Evolutionary conservation across 2,888 invertebrate genomes (phyloP), one percentile per base, ranked within the genome.

Genomic region (Folsomia manolachei): DNA sequence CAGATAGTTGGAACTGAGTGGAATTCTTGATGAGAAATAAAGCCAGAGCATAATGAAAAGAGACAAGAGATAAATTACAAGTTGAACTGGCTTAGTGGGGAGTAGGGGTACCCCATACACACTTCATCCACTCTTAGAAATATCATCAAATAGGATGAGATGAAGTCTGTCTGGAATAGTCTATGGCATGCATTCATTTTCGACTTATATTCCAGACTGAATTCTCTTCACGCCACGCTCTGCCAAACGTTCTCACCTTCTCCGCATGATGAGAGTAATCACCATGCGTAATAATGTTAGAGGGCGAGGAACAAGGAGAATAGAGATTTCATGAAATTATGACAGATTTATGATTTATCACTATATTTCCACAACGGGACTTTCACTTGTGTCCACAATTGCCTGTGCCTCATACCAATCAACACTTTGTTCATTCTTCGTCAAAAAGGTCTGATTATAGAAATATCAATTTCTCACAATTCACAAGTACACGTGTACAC

Each of bases 1-100:
- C 39, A 39, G 39, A 67, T 53, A 24, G 67, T 67, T 52, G 53
- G 67, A 71, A 71, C 51, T 71, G 71, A 56, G 64, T 68, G 61
- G 69, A 69, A 69, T 61, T 64, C 52, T 69, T 69, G 69, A 63
- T 63, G 69, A 69, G 69, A 61, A 62, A 27, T 69, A 69, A 69
- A 69, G 27, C 60, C 60, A 60, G 26, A 9, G 27, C 56, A 69
- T 61, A 56, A 68, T 60, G 68, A 69, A 62, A 69, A 62, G 62
- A 62, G 39, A 61, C 27, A 61, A 69, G 60, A 62, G 62, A 60
- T 60, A 62, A 62, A 62, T 62, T 62, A 62, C 23, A 62, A 62
- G 7, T 11, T 11, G 62, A 9, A 39, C 39, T 39, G 39, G 39
- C 7, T 39, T 4, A 39, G 39, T 14, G n/a, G n/a, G n/a, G n/a